Base-by-base conservation (phyloP, 2,888 invertebrate genomes). In the Pseudococcus jackbeardsleyi region DNA sequence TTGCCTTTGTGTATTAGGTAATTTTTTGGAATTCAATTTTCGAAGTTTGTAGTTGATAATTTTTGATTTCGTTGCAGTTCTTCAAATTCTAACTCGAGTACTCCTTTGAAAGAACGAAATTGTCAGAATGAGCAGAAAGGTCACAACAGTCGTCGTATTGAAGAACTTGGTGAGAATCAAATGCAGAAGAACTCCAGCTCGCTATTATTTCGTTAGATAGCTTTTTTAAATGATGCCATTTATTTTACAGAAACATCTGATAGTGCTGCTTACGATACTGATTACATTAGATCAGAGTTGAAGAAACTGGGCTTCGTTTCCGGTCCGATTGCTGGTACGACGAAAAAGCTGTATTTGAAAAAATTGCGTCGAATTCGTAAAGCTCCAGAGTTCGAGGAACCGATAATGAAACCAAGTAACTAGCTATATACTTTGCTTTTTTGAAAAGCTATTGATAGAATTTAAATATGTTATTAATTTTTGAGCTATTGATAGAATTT, bases 301-400 rank as follows among this genome's bases (percentile, higher is more conserved):
- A 93, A 93, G 0, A 91, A 92, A 9, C 92, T 94, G 22, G 97
- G 97, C 0, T 94, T 95, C 90, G 93, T 92, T 12, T 95, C 96
- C 0, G 98, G 98, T 0, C 98, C 98, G 3, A 95, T 98, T 90
- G 95, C 95, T 0, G 92, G 87, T 2, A 48, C 93, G 17, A 98
- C 97, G 0, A 95, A 96, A 90, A 93, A 94, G 0, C 91, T 97
- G 11, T 98, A 98, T 91, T 92, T 97, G 48, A 93, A 94, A 68
- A 94, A 94, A 86, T 91, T 96, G 8, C 90, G 90, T 59, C 89
- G 90, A 85, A 85, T 89, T 22, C 84, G 86, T 39, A 89, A 86
- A 50, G 59, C 42, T 48, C 5, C 46, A 1, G n/a, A 77, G 7
- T 9, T 64, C 19, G 50, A 86, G n/a, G 39, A 22, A 15, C 48